Evolutionary conservation across 2,797 vertebrate species (phyloP), one percentile per base, ranked within the genome.

Genomic region (Spheniscus humboldti): DNA sequence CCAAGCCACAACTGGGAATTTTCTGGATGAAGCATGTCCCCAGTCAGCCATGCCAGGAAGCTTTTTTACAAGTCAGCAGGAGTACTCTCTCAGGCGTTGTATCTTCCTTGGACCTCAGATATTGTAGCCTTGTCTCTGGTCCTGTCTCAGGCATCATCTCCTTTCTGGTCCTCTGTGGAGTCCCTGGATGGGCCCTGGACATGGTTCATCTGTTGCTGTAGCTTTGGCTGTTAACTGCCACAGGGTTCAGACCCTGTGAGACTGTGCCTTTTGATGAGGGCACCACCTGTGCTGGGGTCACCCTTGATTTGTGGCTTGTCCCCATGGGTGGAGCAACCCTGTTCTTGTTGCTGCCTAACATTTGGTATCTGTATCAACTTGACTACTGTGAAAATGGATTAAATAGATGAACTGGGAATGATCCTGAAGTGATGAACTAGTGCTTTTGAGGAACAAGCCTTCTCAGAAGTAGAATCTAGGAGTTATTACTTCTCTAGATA

Each of bases 281-380:
- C 41, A 14, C 14, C 16, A 15, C 12, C 22, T 71, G 1, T 43
- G 5, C n/a, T 59, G 48, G 25, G 19, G 4, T 48, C 13, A 24
- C 31, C 56, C 6, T 1, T 62, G 35, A 19, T 31, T 66, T 60
- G 9, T 48, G 22, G 7, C 19, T 77, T 85, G 18, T 56, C 11
- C 9, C 13, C 0, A 1, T 13, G 8, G 4, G 4, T 41, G 27
- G 7, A 56, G 6, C 27, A 83, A 37, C 4, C 3, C 4, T 73
- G 18, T 64, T 63, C 33, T 73, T 86, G 30, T 7, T 79, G 39
- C 18, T 52, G 30, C 33, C 20, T 84, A 50, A 8, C 0, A n/a
- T 68, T 68, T 64, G 19, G 6, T 41, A 15, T 31, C 63, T 55
- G 23, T 63, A 43, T 68, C 48, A 72, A 59, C 3, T 20, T 72